Evolutionary conservation across 2,113 vertebrate genomes (phyloP).

Genomic region (Sula dactylatra): DNA sequence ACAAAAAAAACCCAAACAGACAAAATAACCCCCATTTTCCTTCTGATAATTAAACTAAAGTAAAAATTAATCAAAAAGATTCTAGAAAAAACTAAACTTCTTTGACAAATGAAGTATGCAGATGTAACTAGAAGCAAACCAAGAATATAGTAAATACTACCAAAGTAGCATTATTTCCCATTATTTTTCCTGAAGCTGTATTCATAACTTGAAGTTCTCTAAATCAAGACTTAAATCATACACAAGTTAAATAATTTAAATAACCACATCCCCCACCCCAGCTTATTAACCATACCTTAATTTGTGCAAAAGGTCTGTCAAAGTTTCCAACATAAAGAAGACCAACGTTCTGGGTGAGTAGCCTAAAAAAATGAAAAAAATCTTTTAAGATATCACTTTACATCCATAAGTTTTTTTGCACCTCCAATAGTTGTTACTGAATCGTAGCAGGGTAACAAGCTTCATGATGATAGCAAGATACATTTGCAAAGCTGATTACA

Average conservation of each 20-base stretch:
- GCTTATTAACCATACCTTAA: slow-evolving; percentile 85
- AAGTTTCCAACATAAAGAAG: slow-evolving; percentile 95
- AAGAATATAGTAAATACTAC: neutral
- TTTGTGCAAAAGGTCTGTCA: slow-evolving; percentile 94
- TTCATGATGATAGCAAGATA: neutral
- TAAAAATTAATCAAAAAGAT: neutral
- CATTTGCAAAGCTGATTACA: neutral
- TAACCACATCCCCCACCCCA: neutral
- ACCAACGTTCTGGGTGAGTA: slow-evolving; percentile 90
- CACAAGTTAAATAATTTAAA: neutral
- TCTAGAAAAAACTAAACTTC: neutral
- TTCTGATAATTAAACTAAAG: neutral
- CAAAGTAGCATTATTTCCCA: neutral
- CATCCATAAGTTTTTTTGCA: neutral
- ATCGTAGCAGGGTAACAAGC: neutral
- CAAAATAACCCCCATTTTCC: neutral
- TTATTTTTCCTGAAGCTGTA: neutral
- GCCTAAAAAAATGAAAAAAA: slow-evolving; percentile 77
- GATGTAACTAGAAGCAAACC: neutral
- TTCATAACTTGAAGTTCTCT: neutral
- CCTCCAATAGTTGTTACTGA: neutral
- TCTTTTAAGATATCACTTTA: slow-evolving; percentile 56
- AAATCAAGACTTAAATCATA: neutral
- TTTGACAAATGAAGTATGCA: neutral
- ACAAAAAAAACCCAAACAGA: neutral